Base-by-base conservation (phyloP, 2,113 vertebrate species). In the Probosciger aterrimus region DNA sequence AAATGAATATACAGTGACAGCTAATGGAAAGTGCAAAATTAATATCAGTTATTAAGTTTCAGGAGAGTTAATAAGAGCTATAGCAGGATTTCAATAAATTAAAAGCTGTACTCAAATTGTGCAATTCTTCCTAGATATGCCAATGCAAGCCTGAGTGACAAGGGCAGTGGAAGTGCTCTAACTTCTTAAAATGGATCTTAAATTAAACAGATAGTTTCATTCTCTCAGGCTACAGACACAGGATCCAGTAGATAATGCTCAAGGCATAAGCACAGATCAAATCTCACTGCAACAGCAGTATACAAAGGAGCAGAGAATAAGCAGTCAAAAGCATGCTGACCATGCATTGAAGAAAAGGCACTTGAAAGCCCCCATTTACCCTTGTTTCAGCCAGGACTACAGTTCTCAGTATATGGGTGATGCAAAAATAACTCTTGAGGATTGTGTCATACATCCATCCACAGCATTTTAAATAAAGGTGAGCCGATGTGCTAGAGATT, bases 201-300 rank as follows among this genome's bases (percentile, higher is more conserved):
- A 94, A 93, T 92, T 92, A 88, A 73, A 60, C 52, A 88, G 78
- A 70, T 53, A 73, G 60, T 31, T 89, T 89, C 55, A 85, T 86
- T 92, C 57, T 92, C 81, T 92, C 62, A 41, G 84, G 47, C 91
- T 96, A 19, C 73, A 84, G 80, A 84, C 69, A 93, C 37, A 93
- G 83, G 46, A 94, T 93, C 80, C 68, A 83, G 64, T 39, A 94
- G 68, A 78, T 84, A 88, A 84, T 12, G 55, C 76, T 94, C 27
- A 33, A 86, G 47, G 50, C 49, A n/a, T 46, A 91, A 93, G 16
- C 50, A 77, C 76, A 78, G 95, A 91, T 96, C 91, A 96, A 94
- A 95, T 95, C 92, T 95, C 95, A 77, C 86, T 84, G 80, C 68
- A 71, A 50, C 77, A 94, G 91, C 92, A 92, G 55, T 70, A 60